Evolutionary conservation across 2,797 vertebrate species (phyloP).

Genomic region (Neomorphus geoffroyi): DNA sequence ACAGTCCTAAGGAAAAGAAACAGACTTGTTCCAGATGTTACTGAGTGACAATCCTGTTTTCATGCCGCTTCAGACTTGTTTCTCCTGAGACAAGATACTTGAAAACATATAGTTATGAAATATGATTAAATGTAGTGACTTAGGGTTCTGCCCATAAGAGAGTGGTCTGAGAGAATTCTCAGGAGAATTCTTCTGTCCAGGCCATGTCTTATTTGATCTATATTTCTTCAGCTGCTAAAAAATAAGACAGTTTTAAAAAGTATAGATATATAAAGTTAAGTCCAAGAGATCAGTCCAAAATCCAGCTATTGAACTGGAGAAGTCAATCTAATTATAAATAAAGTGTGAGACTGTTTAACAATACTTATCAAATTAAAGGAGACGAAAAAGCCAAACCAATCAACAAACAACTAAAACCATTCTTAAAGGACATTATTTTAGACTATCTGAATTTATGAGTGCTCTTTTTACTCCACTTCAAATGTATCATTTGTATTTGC

Average conservation of each 20-base stretch:
- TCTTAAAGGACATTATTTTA: background rate
- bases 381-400: background rate
- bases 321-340: background rate
- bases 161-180: background rate
- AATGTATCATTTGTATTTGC: fast-evolving
- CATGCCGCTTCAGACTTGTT: background rate
- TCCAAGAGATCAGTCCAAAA: background rate
- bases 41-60: background rate
- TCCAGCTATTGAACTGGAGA: background rate
- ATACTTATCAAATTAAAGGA: background rate
- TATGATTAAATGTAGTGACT: background rate
- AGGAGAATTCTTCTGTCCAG: background rate
- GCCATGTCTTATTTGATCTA: background rate
- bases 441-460: background rate
- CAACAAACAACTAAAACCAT: background rate
- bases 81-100: constrained; percentile 8
- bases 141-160: background rate
- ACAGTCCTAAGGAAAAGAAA: background rate
- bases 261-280: background rate
- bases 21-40: background rate
- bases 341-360: background rate
- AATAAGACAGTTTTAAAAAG: background rate
- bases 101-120: background rate
- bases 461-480: background rate
- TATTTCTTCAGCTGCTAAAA: background rate